Base-by-base conservation (phyloP, 2,888 invertebrate genomes). In the Alloscopus bannaensis region DNA sequence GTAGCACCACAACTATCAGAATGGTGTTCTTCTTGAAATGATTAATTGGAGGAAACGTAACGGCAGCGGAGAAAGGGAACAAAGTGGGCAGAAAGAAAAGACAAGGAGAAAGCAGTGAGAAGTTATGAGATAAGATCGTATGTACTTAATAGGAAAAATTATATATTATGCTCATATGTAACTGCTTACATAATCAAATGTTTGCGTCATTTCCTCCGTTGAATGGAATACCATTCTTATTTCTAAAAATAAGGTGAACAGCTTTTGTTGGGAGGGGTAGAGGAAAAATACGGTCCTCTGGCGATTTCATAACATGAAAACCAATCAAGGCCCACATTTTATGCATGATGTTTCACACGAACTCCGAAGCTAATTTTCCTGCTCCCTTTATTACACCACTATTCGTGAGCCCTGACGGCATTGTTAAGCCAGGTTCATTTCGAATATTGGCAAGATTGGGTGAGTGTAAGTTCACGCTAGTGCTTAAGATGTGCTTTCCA, bases 1-100 rank as follows among this genome's bases (percentile, higher is more conserved):
- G 6, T n/a, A 55, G 28, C 55, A 55, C 28, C 24, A 55, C 28
- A 24, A 55, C 55, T 26, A 24, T 55, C 16, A 18, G 3, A 26
- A 16, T 26, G 3, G 6, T 26, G 26, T 26, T 3, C 28, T 55
- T 28, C 40, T 60, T 47, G 71, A 75, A 66, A 62, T 75, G 75
- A 75, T 75, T 75, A 75, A 75, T 75, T 75, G 75, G 75, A 66
- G 75, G 50, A 47, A 75, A 28, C 75, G 52, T 29, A 16, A 11
- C 26, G 16, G 26, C 8, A 66, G 20, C 36, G 36, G 36, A 6
- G 6, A 13, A 36, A 6, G 13, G 13, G 36, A 13, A 36, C 36
- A 13, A 36, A 36, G 6, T 8, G 6, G 6, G 36, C 36, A 13
- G 36, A 36, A 13, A 36, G 6, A 36, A 36, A 36, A 36, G 13